phyloP scores from a whole-genome alignment of 2,888 invertebrate species.

The Bhutanitis thaidina region DNA sequence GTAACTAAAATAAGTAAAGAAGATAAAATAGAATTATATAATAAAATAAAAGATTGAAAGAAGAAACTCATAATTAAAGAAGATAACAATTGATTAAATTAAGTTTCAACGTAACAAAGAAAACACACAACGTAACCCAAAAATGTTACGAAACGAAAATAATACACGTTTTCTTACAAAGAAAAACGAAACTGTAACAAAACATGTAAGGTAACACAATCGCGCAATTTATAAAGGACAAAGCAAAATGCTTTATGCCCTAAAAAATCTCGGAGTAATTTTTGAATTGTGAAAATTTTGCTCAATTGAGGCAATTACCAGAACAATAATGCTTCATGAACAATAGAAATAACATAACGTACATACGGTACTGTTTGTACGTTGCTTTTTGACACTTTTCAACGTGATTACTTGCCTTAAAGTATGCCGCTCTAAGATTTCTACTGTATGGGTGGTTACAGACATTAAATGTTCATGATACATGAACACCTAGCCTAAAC shows the following conservation, averaged over 20 bases:
- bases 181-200: not conserved
- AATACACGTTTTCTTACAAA: conserved; percentile 11
- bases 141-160: conserved; percentile 9
- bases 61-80: no score
- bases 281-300: conserved; percentile 1
- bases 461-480: no score
- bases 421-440: no score
- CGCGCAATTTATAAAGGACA: conserved; percentile 15
- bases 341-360: conserved; percentile 12
- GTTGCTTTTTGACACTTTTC: not conserved
- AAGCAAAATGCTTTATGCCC: conserved; percentile 11
- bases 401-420: no score
- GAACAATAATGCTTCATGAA: not conserved
- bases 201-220: conserved; percentile 3
- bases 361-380: not conserved
- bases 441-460: no score
- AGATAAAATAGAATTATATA: no score
- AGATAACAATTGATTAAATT: no score
- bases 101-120: not conserved
- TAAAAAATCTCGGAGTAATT: conserved; percentile 14
- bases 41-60: no score
- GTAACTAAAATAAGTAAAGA: no score
- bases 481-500: no score
- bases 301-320: not conserved
- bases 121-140: not conserved